phyloP scores from a whole-genome alignment of 1,140 invertebrate genomes.

The Heliothis subflexa region DNA sequence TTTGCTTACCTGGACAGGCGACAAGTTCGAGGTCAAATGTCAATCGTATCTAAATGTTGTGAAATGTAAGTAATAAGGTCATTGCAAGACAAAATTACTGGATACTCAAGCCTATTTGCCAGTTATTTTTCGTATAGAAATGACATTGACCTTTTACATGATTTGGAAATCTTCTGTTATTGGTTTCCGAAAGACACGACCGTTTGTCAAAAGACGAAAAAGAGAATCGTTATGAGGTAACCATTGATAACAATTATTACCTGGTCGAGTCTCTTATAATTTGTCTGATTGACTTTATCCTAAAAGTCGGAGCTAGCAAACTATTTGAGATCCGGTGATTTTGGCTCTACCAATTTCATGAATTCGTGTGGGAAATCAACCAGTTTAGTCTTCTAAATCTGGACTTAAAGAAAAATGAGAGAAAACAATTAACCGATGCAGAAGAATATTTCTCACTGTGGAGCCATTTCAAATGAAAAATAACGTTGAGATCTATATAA shows the following conservation, averaged over 20 bases:
- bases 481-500: background rate
- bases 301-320: too few species aligned
- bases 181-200: background rate
- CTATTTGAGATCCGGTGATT: too few species aligned
- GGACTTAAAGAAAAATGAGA: background rate
- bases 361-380: too few species aligned
- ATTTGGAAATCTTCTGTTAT: slow-evolving; percentile 20
- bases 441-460: slow-evolving; percentile 1
- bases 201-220: background rate
- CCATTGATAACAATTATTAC: too few species aligned
- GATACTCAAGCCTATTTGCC: background rate
- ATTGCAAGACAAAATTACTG: slow-evolving; percentile 31
- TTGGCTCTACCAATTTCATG: too few species aligned
- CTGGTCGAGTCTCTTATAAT: too few species aligned
- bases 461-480: background rate
- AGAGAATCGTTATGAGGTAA: background rate
- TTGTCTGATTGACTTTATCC: too few species aligned
- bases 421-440: background rate
- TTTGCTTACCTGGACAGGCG: slow-evolving; percentile 56
- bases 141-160: slow-evolving; percentile 29
- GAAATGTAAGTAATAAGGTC: slow-evolving; percentile 34
- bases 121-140: slow-evolving; percentile 17
- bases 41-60: slow-evolving; percentile 40
- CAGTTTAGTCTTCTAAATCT: too few species aligned
- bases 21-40: slow-evolving; percentile 70